phyloP scores from a whole-genome alignment of 2,113 vertebrate species.

The Pimephales promelas region DNA sequence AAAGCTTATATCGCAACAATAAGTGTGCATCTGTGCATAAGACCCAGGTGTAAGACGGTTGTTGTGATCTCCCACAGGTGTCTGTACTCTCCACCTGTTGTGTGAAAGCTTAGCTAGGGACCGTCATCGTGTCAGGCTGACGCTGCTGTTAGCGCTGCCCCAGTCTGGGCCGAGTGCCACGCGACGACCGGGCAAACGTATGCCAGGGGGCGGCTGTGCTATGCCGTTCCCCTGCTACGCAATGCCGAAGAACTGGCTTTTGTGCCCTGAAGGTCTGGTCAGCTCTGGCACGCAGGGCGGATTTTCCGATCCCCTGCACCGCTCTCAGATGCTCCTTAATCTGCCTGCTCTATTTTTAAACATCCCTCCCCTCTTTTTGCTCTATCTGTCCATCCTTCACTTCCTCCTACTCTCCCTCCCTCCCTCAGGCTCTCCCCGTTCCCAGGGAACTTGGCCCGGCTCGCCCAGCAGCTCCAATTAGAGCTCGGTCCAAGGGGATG shows the following conservation, averaged over 20 bases:
- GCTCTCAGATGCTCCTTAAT: constrained; percentile 80
- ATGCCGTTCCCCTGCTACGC: background rate
- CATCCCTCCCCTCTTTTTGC: constrained; percentile 58
- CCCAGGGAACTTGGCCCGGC: constrained; percentile 56
- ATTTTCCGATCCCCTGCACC: constrained; percentile 74
- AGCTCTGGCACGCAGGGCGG: constrained; percentile 66
- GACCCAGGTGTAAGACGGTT: constrained; percentile 69
- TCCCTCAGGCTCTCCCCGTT: constrained; percentile 35
- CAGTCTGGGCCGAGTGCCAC: constrained; percentile 10
- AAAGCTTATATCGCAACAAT: background rate
- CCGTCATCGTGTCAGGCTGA: constrained; percentile 16
- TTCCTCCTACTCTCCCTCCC: constrained; percentile 33
- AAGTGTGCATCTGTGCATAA: constrained; percentile 11
- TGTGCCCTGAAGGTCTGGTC: constrained; percentile 30
- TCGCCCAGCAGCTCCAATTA: constrained; percentile 72
- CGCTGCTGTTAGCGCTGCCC: background rate
- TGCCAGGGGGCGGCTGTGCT: constrained; percentile 22
- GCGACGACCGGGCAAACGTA: constrained; percentile 17
- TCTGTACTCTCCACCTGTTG: constrained; percentile 68
- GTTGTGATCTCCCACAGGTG: constrained; percentile 62
- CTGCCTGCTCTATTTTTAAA: constrained; percentile 77
- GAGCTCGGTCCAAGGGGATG: constrained; percentile 65
- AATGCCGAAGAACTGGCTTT: constrained; percentile 14
- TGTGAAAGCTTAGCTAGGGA: constrained; percentile 62
- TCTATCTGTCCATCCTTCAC: constrained; percentile 22